Evolutionary conservation across 1,140 invertebrate species (phyloP).

Genomic region (Apis cerana): DNA sequence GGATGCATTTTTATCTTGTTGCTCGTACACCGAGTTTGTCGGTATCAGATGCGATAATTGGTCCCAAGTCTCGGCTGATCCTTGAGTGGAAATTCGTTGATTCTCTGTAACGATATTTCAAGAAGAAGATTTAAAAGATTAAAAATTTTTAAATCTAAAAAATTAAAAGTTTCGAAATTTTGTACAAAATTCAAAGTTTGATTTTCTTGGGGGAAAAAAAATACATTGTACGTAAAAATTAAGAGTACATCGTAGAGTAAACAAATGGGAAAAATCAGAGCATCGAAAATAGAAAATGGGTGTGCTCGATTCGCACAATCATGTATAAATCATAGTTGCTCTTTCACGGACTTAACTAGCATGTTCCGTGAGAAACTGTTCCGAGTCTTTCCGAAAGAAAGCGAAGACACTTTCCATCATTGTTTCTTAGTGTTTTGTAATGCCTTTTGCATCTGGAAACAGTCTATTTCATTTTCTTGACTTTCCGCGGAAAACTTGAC

Average conservation of each 20-base stretch:
- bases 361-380: slow-evolving; percentile 28
- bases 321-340: neutral
- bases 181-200: too few relatives aligned
- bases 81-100: slow-evolving; percentile 54
- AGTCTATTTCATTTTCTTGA: neutral
- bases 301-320: neutral
- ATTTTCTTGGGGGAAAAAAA: too few relatives aligned
- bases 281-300: neutral
- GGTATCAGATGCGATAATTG: slow-evolving; percentile 69
- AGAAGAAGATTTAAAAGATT: too few relatives aligned
- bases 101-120: neutral
- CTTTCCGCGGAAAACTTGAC: neutral
- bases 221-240: rapidly evolving
- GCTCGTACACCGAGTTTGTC: slow-evolving; percentile 71
- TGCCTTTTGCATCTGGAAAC: neutral
- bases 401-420: slow-evolving; percentile 47
- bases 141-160: too few relatives aligned
- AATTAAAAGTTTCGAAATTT: too few relatives aligned
- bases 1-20: slow-evolving; percentile 53
- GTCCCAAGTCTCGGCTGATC: slow-evolving; percentile 65
- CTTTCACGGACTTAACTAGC: neutral
- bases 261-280: neutral
- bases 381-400: slow-evolving; percentile 43
- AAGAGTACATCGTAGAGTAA: too few relatives aligned
- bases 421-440: slow-evolving; percentile 25